Percentiles rank a stretch among this genome's conserved stretches.
These are phyloP conservation scores for Corbicula japonica DNA, from an alignment of 2,888 invertebrate genomes.

Conservation along the genomic window DNA sequence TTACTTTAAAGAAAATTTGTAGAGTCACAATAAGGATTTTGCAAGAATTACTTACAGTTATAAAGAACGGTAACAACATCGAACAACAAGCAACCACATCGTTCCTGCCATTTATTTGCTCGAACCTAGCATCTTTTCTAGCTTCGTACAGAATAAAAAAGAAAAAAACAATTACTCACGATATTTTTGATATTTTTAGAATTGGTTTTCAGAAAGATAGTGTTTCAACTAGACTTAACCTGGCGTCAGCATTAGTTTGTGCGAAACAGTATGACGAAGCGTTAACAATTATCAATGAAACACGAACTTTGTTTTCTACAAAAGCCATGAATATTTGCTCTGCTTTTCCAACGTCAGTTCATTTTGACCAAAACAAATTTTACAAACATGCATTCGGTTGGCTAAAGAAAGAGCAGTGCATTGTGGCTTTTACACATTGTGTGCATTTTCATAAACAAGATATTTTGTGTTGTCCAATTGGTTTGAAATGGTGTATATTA, in stretches of 20 bases:
- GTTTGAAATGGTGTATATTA: neutral
- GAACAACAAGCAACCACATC: too few relatives aligned
- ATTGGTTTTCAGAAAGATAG: neutral
- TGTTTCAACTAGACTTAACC: neutral
- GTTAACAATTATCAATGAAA: neutral
- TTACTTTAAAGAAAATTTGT: too few relatives aligned
- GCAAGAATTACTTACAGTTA: too few relatives aligned
- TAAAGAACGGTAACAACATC: too few relatives aligned
- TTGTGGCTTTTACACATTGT: neutral
- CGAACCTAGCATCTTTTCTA: neutral
- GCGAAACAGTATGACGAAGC: neutral
- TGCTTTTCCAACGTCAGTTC: neutral
- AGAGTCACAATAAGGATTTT: too few relatives aligned
- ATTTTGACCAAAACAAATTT: neutral
- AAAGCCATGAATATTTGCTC: neutral
- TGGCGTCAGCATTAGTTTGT: neutral
- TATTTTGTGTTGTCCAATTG: conserved; percentile 1
- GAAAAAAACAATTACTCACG: neutral
- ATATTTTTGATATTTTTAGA: neutral
- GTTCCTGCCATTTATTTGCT: too few relatives aligned
- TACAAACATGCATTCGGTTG: neutral
- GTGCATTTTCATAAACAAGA: neutral
- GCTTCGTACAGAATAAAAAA: neutral
- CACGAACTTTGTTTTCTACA: too few relatives aligned
- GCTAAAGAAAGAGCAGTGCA: neutral